A percentile compares a stretch with the other conserved stretches of the same genome.
Conservation (phyloP, 2,797 vertebrate genomes). For the Oryzias dopingdopingensis region DNA sequence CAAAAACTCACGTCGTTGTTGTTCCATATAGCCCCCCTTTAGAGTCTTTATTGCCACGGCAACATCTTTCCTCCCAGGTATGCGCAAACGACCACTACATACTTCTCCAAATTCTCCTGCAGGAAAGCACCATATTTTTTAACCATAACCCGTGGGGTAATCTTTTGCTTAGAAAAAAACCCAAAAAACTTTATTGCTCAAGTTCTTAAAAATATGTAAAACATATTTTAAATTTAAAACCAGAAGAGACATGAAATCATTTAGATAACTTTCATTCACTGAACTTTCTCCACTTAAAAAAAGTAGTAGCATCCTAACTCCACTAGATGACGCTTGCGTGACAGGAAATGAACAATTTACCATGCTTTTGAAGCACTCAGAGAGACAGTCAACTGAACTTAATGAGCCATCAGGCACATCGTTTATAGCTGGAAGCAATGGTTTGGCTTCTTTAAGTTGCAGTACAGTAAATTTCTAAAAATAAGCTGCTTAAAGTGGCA, state of each 20-base stretch:
- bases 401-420: slow-evolving; percentile 52
- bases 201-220: neutral
- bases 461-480: slow-evolving; percentile 45
- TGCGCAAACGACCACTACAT: slow-evolving; percentile 90
- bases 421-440: slow-evolving; percentile 28
- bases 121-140: slow-evolving; percentile 5
- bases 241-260: neutral
- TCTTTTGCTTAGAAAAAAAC: too few species aligned
- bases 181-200: neutral
- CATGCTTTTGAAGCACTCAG: slow-evolving; percentile 19
- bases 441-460: slow-evolving; percentile 28
- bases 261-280: neutral
- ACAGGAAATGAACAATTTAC: slow-evolving; percentile 8
- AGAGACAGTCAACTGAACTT: slow-evolving; percentile 47
- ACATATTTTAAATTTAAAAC: neutral
- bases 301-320: slow-evolving; percentile 12
- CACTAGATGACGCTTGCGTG: slow-evolving; percentile 55
- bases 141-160: too few species aligned
- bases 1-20: slow-evolving; percentile 92
- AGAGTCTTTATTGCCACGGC: slow-evolving; percentile 97
- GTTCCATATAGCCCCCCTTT: slow-evolving; percentile 92
- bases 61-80: slow-evolving; percentile 89
- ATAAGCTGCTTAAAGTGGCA: slow-evolving; percentile 28
- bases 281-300: neutral
- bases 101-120: slow-evolving; percentile 98